Base-by-base conservation (phyloP, 2,797 vertebrate species). In the Eremophila alpestris region DNA sequence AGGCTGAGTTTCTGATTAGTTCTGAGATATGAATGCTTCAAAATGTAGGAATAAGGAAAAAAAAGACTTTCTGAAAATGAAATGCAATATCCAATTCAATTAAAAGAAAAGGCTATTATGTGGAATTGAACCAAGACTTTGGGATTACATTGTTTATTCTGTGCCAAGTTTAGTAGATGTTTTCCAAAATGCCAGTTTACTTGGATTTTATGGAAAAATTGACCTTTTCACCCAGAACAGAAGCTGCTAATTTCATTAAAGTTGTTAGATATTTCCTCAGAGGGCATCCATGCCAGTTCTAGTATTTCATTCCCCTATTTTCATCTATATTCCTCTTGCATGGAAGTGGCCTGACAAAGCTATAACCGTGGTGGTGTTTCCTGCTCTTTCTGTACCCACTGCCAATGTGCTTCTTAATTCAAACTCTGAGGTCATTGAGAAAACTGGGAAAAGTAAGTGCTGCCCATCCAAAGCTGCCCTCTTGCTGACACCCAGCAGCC, bases 71-170 rank as follows among this genome's bases (percentile, higher is more conserved):
- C 90, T 94, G 92, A 96, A 97, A 97, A 95, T 94, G 94, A 94
- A 97, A 97, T 93, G 91, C 89, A 95, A 96, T 96, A 94, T 84
- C 83, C 93, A 95, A 96, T 96, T 97, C 92, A 96, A 97, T 97
- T 97, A 97, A 97, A 97, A 97, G 84, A 94, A 95, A 96, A 97
- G 67, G 90, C 83, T 94, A 41, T 74, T 86, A 94, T 93, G 82
- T 97, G 97, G 95, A 97, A 96, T 45, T 69, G 92, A 97, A 96
- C 96, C 97, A 97, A 97, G 93, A 89, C 90, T 95, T 94, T 77
- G 87, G 87, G 60, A 87, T 93, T 94, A 87, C 38, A 3, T 90
- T 97, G 93, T 96, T 96, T 95, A 92, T 89, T 96, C 92, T 51
- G 13, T 73, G 95, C 96, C 96, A 97, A 95, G 77, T 93, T 96